Conservation (phyloP, 2,797 vertebrate species). For the Rhinogobio ventralis region DNA sequence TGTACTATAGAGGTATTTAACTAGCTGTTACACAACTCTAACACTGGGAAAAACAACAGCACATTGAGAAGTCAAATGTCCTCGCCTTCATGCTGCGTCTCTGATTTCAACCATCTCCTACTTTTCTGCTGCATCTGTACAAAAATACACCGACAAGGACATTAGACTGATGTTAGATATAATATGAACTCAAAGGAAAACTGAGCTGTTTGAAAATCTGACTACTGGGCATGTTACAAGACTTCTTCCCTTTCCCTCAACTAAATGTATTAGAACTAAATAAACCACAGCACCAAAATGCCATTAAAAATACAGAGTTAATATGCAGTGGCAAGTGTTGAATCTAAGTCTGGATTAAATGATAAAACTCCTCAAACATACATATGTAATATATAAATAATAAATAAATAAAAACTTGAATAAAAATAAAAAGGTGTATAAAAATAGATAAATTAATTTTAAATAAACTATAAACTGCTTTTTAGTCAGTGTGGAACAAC, state of each 20-base stretch:
- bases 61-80: conserved; percentile 24
- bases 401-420: not conserved
- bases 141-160: conserved; percentile 42
- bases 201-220: conserved; percentile 20
- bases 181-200: conserved; percentile 33
- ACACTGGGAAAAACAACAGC: conserved; percentile 28
- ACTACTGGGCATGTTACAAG: not conserved
- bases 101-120: conserved; percentile 47
- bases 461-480: not conserved
- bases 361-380: not conserved
- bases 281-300: not conserved
- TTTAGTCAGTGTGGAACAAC: not conserved
- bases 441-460: not conserved
- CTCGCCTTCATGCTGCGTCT: conserved; percentile 10
- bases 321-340: not conserved
- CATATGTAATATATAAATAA: not conserved
- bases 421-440: not conserved
- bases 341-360: not conserved
- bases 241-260: not conserved
- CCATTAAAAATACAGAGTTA: not conserved
- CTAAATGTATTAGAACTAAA: not conserved
- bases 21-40: conserved; percentile 24
- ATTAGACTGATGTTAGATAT: conserved; percentile 41
- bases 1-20: conserved; percentile 39
- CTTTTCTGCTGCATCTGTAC: conserved; percentile 36